Base-by-base conservation (phyloP, 2,888 invertebrate genomes). In the Oithona nana region DNA sequence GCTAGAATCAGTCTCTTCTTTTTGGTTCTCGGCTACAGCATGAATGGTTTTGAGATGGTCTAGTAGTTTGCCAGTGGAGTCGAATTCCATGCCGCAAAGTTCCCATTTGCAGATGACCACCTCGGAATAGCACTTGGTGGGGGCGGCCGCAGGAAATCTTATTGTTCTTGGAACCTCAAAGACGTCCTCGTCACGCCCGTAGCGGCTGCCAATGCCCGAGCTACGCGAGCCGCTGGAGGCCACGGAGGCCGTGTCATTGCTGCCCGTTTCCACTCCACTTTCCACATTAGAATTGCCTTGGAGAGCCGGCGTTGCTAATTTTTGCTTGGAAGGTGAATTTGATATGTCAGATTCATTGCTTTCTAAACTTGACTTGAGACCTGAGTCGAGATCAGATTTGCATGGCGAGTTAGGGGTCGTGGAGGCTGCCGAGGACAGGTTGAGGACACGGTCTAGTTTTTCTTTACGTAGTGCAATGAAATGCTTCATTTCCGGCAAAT, bases 401-500 rank as follows among this genome's bases (percentile, higher is more conserved):
- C n/a, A 24, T 28, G 57, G 24, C 54, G 24, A 3, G 6, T 20
- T 16, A 16, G 31, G 48, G 20, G 20, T 20, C 20, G 20, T n/a
- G 11, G 29, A 30, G 48, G 3, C 28, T 31, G 20, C 57, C n/a
- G 31, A n/a, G 24, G 29, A 20, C 22, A 57, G 57, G 22, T 57
- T 57, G 30, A 57, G 57, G 48, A 57, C 31, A 30, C 57, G 57
- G 31, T 57, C 57, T 20, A 57, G 31, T 28, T 57, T 57, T 20
- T 57, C 57, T 20, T 57, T 57, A 4, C 57, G 29, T 20, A 57
- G 29, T 16, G 57, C 57, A n/a, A 28, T 57, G 20, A 57, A 57
- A 57, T 57, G 57, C 31, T 57, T 57, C 57, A 31, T 57, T 57
- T 57, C 57, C 26, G 57, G 28, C 39, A 57, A 28, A 29, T 57